Conservation (phyloP, 2,113 vertebrate genomes). For the Dipodomys ordii region DNA sequence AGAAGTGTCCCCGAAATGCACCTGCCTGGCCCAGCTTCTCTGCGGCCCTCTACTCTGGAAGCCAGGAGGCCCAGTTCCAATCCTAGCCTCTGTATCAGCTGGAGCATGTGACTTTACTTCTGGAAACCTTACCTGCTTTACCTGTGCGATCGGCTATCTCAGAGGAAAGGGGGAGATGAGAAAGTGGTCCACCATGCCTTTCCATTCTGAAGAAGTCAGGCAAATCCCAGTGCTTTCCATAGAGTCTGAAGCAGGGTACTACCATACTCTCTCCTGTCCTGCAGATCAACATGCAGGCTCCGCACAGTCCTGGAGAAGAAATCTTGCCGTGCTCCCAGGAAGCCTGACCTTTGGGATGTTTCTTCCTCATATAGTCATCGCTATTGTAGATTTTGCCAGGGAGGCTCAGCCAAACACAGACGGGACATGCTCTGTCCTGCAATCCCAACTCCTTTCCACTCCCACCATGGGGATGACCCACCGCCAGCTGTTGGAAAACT, state of each 20-base stretch:
- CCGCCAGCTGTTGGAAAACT: not conserved
- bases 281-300: not conserved
- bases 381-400: not conserved
- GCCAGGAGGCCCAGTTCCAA: not conserved
- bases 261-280: not conserved
- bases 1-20: not conserved
- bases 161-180: not conserved
- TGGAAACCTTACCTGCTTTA: not conserved
- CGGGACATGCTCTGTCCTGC: not conserved
- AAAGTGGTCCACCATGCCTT: not conserved
- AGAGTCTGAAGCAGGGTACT: not conserved
- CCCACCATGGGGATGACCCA: not conserved
- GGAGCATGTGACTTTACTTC: not conserved
- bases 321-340: too few species aligned
- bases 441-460: not conserved
- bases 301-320: not conserved
- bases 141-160: not conserved
- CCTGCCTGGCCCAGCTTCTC: fast-evolving
- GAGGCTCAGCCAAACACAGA: not conserved
- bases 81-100: fast-evolving
- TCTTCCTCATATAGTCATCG: not conserved
- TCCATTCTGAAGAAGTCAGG: not conserved
- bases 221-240: too few species aligned
- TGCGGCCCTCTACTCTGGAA: not conserved
- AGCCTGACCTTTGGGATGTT: not conserved